Evolutionary conservation across 2,888 invertebrate genomes (phyloP).

Genomic region (Ormyrus rosae): DNA sequence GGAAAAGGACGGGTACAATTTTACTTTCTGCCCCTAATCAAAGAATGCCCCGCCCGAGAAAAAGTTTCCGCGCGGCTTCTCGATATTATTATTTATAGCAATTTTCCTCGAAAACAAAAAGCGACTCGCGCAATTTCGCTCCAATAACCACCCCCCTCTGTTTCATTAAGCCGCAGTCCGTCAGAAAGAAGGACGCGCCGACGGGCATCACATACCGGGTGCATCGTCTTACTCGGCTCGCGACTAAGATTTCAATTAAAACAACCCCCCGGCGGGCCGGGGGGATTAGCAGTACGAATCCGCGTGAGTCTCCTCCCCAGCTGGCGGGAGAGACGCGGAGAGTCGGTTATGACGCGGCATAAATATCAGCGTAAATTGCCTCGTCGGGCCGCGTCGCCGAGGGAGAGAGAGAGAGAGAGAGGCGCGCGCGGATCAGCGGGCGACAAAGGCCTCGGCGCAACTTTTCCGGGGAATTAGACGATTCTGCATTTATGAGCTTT

Average conservation of each 20-base stretch:
- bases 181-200: constrained; percentile 23
- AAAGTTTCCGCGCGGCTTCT: neutral
- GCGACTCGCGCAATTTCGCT: too few relatives aligned
- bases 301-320: constrained; percentile 59
- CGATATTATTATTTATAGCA: constrained; percentile 6
- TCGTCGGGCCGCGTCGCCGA: constrained; percentile 19
- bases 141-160: neutral
- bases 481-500: constrained; percentile 69
- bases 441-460: constrained; percentile 52
- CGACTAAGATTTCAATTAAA: constrained; percentile 75
- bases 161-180: constrained; percentile 46
- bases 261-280: constrained; percentile 70
- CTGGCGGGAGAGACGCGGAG: constrained; percentile 54
- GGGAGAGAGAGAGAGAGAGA: constrained; percentile 3
- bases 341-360: constrained; percentile 75
- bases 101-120: neutral
- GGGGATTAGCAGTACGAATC: constrained; percentile 75
- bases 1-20: too few relatives aligned
- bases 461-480: constrained; percentile 56
- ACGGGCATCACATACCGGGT: neutral
- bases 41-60: too few relatives aligned
- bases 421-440: constrained; percentile 21
- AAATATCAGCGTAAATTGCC: constrained; percentile 76
- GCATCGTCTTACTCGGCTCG: constrained; percentile 46
- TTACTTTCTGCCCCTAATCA: too few relatives aligned